Conservation (phyloP, 1,140 invertebrate species). For the Zaprionus taronus region DNA sequence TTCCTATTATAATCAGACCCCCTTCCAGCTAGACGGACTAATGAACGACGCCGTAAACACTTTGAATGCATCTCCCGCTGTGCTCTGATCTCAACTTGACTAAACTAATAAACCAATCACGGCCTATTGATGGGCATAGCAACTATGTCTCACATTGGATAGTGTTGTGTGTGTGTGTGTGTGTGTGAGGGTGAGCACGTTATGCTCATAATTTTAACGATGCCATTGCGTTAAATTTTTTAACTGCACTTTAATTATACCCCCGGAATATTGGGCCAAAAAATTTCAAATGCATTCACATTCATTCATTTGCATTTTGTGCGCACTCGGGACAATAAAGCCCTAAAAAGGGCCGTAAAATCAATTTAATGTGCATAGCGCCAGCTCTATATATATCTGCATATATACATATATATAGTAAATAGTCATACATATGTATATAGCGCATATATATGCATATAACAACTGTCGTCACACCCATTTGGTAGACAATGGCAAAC, state of each 20-base stretch:
- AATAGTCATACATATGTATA: background rate
- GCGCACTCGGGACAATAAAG: constrained; percentile 31
- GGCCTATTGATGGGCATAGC: constrained; percentile 4
- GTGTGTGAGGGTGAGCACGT: background rate
- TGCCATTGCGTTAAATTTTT: constrained; percentile 34
- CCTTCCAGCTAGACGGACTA: background rate
- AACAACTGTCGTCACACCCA: constrained; percentile 47
- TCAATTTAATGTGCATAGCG: constrained; percentile 48
- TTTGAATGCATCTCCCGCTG: constrained; percentile 14
- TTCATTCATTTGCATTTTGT: constrained; percentile 63
- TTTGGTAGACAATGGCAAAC: constrained; percentile 32
- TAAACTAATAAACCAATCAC: constrained; percentile 29
- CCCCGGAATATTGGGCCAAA: constrained; percentile 57
- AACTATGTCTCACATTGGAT: background rate
- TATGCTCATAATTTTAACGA: constrained; percentile 35
- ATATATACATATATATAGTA: background rate
- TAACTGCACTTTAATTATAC: constrained; percentile 64
- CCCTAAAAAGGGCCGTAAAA: constrained; percentile 64
- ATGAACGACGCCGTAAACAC: constrained; percentile 5
- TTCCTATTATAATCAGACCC: constrained; percentile 1
- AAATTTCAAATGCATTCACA: constrained; percentile 46
- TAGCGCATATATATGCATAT: constrained; percentile 4
- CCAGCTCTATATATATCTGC: background rate
- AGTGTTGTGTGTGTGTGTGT: background rate
- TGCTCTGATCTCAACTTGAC: constrained; percentile 3